These are phyloP conservation scores for Astreopora myriophthalma DNA, from an alignment of 64 coral and sea anemone species.

Conservation along the genomic window DNA sequence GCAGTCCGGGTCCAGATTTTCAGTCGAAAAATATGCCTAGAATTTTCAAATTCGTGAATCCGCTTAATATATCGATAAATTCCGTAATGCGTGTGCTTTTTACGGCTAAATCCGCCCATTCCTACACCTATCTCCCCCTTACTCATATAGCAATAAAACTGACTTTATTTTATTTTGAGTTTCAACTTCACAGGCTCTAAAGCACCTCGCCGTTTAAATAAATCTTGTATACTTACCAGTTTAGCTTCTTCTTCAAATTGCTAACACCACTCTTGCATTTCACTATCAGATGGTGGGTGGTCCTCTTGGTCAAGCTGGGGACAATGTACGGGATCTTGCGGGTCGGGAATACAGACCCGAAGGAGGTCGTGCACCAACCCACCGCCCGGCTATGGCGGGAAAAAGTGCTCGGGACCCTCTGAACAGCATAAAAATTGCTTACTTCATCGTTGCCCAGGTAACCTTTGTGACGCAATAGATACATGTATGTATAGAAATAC, in stretches of 20 bases:
- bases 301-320: conserved; percentile 66
- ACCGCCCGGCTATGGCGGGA: conserved; percentile 45
- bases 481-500: no score
- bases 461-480: background rate
- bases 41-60: no score
- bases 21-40: no score
- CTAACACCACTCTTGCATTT: background rate
- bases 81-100: no score
- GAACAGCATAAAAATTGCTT: conserved; percentile 49
- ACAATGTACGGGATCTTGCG: conserved; percentile 45
- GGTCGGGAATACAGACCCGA: conserved; percentile 44
- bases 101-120: no score
- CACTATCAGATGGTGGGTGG: conserved; percentile 57
- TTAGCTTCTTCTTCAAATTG: background rate
- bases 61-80: no score
- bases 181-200: no score
- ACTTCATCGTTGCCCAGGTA: conserved; percentile 63
- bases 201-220: background rate
- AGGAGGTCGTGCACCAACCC: conserved; percentile 52
- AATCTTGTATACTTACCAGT: background rate
- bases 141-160: no score
- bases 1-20: no score
- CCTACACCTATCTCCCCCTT: no score
- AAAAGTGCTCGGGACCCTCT: conserved; percentile 17
- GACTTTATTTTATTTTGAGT: no score